Percentiles rank a stretch among this genome's conserved stretches.
These are phyloP conservation scores for Coregonus clupeaformis DNA, from an alignment of 2,113 vertebrate genomes.

Conservation along the genomic window DNA sequence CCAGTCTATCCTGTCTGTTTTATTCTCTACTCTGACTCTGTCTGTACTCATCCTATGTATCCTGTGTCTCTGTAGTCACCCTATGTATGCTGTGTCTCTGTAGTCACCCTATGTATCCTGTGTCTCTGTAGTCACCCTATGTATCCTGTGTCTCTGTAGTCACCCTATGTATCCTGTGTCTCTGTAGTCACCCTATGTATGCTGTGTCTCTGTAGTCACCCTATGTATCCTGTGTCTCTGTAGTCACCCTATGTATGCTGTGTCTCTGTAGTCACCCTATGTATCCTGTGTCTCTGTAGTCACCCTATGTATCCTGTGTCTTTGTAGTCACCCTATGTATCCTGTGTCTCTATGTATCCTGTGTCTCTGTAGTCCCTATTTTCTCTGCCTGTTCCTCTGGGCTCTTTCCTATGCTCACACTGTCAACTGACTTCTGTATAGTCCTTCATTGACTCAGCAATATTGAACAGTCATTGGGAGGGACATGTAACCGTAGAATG, in stretches of 20 bases:
- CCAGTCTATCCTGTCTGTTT: not conserved
- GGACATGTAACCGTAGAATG: not conserved
- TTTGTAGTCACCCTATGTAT: constrained; percentile 23
- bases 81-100: constrained; percentile 20
- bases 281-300: constrained; percentile 33
- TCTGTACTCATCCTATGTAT: not conserved
- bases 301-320: constrained; percentile 17
- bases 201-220: too few species aligned
- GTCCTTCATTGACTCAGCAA: not conserved
- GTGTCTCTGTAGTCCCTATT: constrained; percentile 20
- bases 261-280: constrained; percentile 19
- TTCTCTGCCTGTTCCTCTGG: constrained; percentile 2
- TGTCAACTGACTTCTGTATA: not conserved
- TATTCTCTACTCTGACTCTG: not conserved
- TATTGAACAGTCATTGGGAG: not conserved
- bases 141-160: not conserved
- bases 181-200: not conserved
- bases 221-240: too few species aligned
- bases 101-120: constrained; percentile 23
- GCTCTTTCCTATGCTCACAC: not conserved
- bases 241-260: not conserved
- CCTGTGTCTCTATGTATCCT: constrained; percentile 15
- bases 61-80: constrained; percentile 20
- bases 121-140: too few species aligned
- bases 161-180: not conserved